Evolutionary conservation across 2,888 invertebrate genomes (phyloP), one percentile per base, ranked within the genome.

Genomic region (Oscheius sp.): DNA sequence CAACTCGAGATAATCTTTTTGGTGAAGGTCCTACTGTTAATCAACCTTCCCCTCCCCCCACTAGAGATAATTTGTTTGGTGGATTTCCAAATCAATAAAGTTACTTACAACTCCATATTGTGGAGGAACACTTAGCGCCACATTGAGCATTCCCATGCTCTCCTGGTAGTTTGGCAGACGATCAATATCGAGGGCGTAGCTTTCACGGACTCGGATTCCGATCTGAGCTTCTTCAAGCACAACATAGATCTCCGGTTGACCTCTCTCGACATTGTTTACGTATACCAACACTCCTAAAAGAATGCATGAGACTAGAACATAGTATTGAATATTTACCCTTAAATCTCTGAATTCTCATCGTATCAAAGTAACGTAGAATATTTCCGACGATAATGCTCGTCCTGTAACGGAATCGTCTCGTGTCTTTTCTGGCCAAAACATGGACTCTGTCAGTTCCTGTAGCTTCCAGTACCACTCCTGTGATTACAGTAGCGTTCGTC

Each of bases 181-280:
- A 68, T 82, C 83, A 51, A 85, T 80, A 76, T 85, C 84, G 56
- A 80, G 50, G 1, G 78, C 74, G 61, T 81, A 86, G 22, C 79
- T 79, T 69, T 85, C 85, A 5, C 82, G 69, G 17, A 85, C 82
- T 47, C 83, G 72, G 32, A 86, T 69, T 54, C 85, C 85, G 41
- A 85, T 84, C 72, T 78, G 81, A 5, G 84, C 82, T 68, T 82
- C 80, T 57, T 86, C 83, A 24, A 85, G 62, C 0, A 86, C 82
- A 1, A 85, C 83, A 68, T 85, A 85, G 62, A 85, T 80, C 57
- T 85, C 85, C 2, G 84, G 80, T 66, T 85, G 84, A 32, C 84
- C 84, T 47, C 82, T 69, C 59, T 81, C 80, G 4, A 85, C 83
- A 66, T 82, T 82, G 72, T 86, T 86, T 47, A 86, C 82, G 54